A percentile compares a stretch with the other conserved stretches of the same genome.
phyloP scores from a whole-genome alignment of 2,888 invertebrate genomes.

The Adineta ricciae region DNA sequence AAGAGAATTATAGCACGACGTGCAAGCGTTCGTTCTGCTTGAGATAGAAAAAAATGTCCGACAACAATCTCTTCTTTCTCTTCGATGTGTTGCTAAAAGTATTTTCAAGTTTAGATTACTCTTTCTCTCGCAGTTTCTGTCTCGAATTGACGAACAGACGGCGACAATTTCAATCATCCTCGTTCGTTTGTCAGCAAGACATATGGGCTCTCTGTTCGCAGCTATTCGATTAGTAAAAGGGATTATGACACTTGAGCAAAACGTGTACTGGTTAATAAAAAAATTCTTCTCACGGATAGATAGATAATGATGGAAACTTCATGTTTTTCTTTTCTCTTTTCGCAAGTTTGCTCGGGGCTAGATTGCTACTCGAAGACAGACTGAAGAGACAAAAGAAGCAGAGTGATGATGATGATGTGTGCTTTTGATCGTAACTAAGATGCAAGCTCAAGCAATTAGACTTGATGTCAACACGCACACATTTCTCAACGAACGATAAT shows the following conservation, averaged over 20 bases:
- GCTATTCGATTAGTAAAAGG: background rate
- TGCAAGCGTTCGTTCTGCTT: background rate
- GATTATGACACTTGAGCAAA: background rate
- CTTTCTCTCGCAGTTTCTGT: too few relatives aligned
- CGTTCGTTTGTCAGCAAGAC: background rate
- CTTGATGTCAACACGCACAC: background rate
- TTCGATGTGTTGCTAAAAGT: background rate
- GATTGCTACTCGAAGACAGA: background rate
- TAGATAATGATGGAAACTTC: background rate
- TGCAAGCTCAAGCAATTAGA: background rate
- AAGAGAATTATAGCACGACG: background rate
- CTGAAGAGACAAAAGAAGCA: background rate
- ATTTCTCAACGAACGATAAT: background rate
- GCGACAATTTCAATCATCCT: too few relatives aligned
- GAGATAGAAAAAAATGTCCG: background rate
- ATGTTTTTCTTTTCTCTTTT: background rate
- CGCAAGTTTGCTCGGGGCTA: background rate
- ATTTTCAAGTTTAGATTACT: background rate
- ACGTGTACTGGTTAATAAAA: background rate
- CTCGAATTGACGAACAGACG: too few relatives aligned
- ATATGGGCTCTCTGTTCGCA: background rate
- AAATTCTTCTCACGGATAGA: background rate
- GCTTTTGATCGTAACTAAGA: background rate
- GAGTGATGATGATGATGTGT: background rate
- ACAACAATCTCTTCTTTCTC: background rate